phyloP scores from a whole-genome alignment of 2,797 vertebrate species.

The Scleropages formosus region DNA sequence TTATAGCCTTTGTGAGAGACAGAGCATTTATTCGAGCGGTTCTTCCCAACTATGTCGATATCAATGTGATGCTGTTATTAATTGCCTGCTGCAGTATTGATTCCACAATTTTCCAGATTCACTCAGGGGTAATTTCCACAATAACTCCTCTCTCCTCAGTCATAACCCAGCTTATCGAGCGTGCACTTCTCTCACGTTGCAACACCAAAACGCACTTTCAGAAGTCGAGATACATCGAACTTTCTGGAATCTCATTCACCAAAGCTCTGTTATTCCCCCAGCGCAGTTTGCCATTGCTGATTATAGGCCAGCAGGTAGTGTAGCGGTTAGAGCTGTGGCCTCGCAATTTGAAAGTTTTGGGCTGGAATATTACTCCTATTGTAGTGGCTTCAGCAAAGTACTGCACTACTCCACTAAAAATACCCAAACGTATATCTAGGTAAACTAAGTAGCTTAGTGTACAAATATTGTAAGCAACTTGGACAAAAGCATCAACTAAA shows the following conservation, averaged over 20 bases:
- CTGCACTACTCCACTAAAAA: too few relatives aligned
- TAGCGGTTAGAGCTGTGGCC: too few relatives aligned
- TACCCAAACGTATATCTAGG: too few relatives aligned
- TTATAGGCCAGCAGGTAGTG: background rate
- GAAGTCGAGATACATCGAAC: constrained; percentile 5
- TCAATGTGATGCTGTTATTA: constrained; percentile 21
- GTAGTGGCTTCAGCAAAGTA: too few relatives aligned
- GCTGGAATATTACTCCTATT: too few relatives aligned
- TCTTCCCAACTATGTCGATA: constrained; percentile 12
- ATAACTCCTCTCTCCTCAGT: background rate
- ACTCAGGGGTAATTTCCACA: background rate
- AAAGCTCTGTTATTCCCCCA: background rate
- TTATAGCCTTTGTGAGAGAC: background rate
- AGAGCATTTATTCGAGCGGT: background rate
- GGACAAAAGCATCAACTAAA: too few relatives aligned
- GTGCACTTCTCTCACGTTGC: background rate
- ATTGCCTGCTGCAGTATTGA: constrained; percentile 25
- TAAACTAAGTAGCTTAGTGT: too few relatives aligned
- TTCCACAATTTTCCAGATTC: constrained; percentile 4
- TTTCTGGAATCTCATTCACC: background rate
- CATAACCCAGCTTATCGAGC: background rate
- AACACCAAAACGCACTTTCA: background rate
- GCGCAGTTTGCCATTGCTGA: background rate
- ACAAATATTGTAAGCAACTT: too few relatives aligned
- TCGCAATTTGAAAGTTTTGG: too few relatives aligned